These are phyloP conservation scores for Amphiprion percula DNA, from an alignment of 2,113 vertebrate species.

Conservation along the genomic window DNA sequence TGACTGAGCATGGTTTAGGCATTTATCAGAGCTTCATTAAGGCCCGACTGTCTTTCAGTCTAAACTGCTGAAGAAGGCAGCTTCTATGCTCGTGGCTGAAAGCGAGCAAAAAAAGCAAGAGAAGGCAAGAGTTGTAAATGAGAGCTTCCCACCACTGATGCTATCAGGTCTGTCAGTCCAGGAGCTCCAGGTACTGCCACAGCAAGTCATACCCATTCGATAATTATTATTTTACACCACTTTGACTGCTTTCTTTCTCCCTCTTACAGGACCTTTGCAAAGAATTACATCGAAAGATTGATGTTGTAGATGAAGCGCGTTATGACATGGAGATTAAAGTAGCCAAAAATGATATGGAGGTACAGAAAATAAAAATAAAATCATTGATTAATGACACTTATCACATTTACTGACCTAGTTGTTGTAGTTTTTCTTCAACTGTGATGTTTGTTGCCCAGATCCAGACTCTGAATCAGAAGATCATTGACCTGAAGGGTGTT, in stretches of 20 bases:
- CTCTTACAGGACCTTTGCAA: slow-evolving; percentile 81
- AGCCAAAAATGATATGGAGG: slow-evolving; percentile 81
- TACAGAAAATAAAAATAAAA: slow-evolving; percentile 30
- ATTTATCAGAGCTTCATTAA: background rate
- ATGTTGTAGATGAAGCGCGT: slow-evolving; percentile 80
- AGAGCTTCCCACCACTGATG: slow-evolving; percentile 76
- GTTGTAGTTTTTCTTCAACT: background rate
- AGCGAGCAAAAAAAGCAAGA: slow-evolving; percentile 70
- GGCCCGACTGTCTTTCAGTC: slow-evolving; percentile 54
- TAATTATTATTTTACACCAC: background rate
- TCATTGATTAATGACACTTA: background rate
- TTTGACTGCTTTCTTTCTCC: background rate
- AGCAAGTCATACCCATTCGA: background rate
- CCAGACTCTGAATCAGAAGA: slow-evolving; percentile 76
- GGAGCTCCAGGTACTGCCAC: slow-evolving; percentile 81
- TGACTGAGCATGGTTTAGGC: background rate
- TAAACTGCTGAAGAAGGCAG: slow-evolving; percentile 80
- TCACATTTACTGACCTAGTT: background rate
- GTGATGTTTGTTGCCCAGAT: slow-evolving; percentile 72
- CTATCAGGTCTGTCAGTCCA: slow-evolving; percentile 79
- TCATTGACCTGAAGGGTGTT: slow-evolving; percentile 82
- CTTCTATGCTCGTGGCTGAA: slow-evolving; percentile 79
- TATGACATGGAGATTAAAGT: slow-evolving; percentile 84
- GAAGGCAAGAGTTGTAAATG: slow-evolving; percentile 71
- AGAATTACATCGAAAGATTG: slow-evolving; percentile 82